Conservation (phyloP, 2,888 invertebrate species). For the Helicoverpa assulta region DNA sequence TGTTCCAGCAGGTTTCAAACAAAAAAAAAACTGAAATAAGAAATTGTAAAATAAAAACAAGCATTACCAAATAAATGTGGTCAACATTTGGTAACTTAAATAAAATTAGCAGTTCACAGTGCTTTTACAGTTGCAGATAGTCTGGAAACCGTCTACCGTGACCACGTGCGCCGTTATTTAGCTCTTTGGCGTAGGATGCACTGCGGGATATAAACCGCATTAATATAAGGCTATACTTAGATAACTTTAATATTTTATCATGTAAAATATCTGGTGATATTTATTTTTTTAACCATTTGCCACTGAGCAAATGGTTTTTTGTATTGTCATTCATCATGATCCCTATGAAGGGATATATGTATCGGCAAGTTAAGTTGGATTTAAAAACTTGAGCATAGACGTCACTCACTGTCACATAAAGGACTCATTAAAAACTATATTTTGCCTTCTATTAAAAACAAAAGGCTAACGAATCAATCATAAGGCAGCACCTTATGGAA, state of each 20-base stretch:
- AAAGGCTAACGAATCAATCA: conserved; percentile 1
- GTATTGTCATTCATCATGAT: too few relatives aligned
- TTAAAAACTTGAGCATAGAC: not conserved
- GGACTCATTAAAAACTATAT: not conserved
- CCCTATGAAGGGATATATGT: too few relatives aligned
- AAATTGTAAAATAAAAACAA: too few relatives aligned
- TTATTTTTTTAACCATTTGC: too few relatives aligned
- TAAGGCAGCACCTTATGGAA: conserved; percentile 12
- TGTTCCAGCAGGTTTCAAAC: too few relatives aligned
- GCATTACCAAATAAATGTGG: not conserved
- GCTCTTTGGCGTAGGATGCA: conserved; percentile 27
- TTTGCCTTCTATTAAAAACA: not conserved
- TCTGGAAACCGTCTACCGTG: conserved; percentile 44
- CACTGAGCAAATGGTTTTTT: too few relatives aligned
- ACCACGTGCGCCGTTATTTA: conserved; percentile 52
- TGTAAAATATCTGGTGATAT: too few relatives aligned
- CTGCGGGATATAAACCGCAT: conserved; percentile 11
- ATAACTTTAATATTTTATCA: not conserved
- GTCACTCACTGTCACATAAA: not conserved
- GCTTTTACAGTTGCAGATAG: conserved; percentile 39
- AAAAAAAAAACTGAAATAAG: too few relatives aligned
- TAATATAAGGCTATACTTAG: not conserved
- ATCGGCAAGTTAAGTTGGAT: too few relatives aligned
- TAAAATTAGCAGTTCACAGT: conserved; percentile 26
- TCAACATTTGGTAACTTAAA: conserved; percentile 8